Evolutionary conservation across 2,113 vertebrate genomes (phyloP).

Genomic region (Tupaia chinensis): DNA sequence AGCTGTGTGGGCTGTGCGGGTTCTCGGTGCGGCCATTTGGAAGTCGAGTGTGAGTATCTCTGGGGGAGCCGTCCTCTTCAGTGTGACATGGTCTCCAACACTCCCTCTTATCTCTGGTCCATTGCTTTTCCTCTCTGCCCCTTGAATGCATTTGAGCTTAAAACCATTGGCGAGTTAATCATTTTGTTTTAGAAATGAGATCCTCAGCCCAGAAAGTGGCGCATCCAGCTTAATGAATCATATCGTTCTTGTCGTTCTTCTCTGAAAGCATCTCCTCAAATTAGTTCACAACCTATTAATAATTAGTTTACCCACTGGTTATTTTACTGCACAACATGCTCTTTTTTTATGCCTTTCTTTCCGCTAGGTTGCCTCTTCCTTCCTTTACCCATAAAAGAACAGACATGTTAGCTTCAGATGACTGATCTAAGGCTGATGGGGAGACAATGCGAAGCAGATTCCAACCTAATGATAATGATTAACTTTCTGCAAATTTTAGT

Average conservation of each 20-base stretch:
- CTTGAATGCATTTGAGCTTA: neutral
- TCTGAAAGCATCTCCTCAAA: constrained; percentile 16
- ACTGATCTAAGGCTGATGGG: constrained; percentile 67
- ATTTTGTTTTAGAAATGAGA: constrained; percentile 23
- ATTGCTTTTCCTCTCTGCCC: constrained; percentile 10
- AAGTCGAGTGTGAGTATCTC: neutral
- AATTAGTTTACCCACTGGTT: constrained; percentile 50
- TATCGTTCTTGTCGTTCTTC: constrained; percentile 45
- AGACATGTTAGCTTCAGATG: constrained; percentile 56
- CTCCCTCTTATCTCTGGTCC: neutral
- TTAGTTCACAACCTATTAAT: constrained; percentile 58
- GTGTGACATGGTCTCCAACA: neutral
- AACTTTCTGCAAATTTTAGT: constrained; percentile 52
- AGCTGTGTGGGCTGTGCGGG: too few species aligned
- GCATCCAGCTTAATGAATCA: constrained; percentile 18
- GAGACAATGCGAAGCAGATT: constrained; percentile 35
- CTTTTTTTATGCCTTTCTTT: neutral
- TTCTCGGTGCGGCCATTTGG: neutral
- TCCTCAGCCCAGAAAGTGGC: neutral
- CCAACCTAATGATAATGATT: constrained; percentile 47
- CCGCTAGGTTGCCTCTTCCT: constrained; percentile 25
- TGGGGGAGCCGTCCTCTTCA: neutral
- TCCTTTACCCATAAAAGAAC: constrained; percentile 31
- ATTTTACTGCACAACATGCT: neutral
- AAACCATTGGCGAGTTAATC: neutral